Evolutionary conservation across 1,140 invertebrate species (phyloP).

Genomic region (Philaenus spumarius): DNA sequence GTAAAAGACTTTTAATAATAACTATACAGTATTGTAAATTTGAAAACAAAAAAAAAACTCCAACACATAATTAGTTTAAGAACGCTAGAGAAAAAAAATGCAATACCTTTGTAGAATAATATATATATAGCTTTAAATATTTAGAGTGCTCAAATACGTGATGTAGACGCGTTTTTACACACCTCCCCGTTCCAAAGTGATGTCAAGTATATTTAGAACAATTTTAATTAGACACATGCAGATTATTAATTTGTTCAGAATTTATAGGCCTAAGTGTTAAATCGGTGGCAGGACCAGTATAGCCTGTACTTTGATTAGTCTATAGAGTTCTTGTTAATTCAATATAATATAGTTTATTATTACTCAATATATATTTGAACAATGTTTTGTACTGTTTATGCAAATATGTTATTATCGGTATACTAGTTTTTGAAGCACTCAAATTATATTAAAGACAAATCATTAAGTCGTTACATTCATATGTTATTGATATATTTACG

Average conservation of each 20-base stretch:
- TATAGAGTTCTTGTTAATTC: no score
- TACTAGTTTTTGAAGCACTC: no score
- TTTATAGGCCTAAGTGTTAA: slow-evolving; percentile 18
- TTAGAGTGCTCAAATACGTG: no score
- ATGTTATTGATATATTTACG: slow-evolving; percentile 4
- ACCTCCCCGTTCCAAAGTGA: no score
- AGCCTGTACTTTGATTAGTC: not conserved
- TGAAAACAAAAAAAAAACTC: slow-evolving; percentile 14
- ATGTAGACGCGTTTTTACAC: no score
- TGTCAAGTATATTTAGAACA: no score
- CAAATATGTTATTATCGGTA: not conserved
- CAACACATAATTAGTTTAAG: slow-evolving; percentile 14
- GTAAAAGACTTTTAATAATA: slow-evolving; percentile 7
- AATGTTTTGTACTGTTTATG: not conserved
- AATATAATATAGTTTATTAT: slow-evolving; percentile 3
- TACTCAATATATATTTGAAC: no score
- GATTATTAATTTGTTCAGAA: not conserved
- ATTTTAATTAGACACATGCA: not conserved
- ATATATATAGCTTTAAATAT: slow-evolving; percentile 1
- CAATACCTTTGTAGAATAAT: slow-evolving; percentile 26
- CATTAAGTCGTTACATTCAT: not conserved
- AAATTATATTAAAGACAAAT: no score
- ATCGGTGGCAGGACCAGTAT: not conserved
- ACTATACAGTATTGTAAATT: slow-evolving; percentile 19
- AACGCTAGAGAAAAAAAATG: slow-evolving; percentile 22